phyloP scores from a whole-genome alignment of 2,113 vertebrate species.

The Scortum barcoo region DNA sequence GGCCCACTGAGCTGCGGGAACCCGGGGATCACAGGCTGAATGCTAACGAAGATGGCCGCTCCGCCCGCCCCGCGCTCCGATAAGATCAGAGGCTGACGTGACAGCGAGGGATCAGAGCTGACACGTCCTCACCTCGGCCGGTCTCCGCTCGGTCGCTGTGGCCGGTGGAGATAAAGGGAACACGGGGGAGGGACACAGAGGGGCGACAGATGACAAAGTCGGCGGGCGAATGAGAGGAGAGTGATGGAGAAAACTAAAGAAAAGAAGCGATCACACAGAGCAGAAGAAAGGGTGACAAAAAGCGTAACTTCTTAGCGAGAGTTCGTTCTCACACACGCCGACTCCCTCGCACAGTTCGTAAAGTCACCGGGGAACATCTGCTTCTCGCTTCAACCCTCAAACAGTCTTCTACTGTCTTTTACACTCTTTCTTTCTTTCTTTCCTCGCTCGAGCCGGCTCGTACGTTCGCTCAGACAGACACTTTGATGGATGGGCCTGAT shows the following conservation, averaged over 20 bases:
- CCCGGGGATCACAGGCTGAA: slow-evolving; percentile 51
- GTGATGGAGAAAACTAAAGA: neutral
- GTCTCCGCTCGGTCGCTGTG: neutral
- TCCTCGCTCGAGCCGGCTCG: neutral
- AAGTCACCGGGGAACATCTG: slow-evolving; percentile 25
- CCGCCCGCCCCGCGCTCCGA: neutral
- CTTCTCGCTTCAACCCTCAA: slow-evolving; percentile 3
- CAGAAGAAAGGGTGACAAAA: neutral
- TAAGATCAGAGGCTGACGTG: slow-evolving; percentile 43
- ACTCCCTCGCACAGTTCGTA: neutral
- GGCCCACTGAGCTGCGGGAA: slow-evolving; percentile 23
- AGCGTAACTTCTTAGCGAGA: neutral
- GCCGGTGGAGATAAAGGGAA: slow-evolving; percentile 20
- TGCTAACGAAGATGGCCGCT: slow-evolving; percentile 49
- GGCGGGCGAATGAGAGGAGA: slow-evolving; percentile 17
- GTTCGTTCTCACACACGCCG: neutral
- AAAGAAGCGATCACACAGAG: neutral
- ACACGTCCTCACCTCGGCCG: slow-evolving; percentile 41
- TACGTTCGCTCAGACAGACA: neutral
- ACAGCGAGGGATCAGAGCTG: slow-evolving; percentile 51
- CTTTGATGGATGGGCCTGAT: slow-evolving; percentile 41
- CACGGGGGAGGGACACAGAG: neutral
- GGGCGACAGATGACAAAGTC: slow-evolving; percentile 39
- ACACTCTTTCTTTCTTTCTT: too few relatives aligned
- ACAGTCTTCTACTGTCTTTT: neutral